These are phyloP conservation scores for Vesta saturnalis DNA, from an alignment of 2,888 invertebrate genomes.

Conservation along the genomic window DNA sequence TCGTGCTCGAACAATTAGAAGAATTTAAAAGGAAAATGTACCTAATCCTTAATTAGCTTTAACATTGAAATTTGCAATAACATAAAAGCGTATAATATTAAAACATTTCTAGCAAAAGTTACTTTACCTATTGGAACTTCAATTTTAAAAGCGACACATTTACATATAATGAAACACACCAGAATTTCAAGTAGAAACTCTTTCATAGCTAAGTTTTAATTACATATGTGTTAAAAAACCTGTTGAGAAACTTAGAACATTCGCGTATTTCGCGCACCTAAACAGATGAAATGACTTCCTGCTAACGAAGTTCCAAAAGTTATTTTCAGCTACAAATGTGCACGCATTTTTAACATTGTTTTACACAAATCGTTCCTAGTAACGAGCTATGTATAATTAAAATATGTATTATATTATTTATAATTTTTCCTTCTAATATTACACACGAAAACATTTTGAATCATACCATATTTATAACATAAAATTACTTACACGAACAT, in stretches of 20 bases:
- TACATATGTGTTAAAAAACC: not conserved
- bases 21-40: too few species aligned
- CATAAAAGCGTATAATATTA: too few species aligned
- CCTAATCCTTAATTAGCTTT: too few species aligned
- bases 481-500: too few species aligned
- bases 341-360: slow-evolving; percentile 33
- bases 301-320: slow-evolving; percentile 27
- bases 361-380: slow-evolving; percentile 5
- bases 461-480: too few species aligned
- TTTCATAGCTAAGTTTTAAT: not conserved
- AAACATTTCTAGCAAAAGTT: too few species aligned
- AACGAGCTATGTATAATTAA: not conserved
- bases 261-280: slow-evolving; percentile 18
- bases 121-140: slow-evolving; percentile 6
- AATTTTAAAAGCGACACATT: not conserved
- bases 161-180: not conserved
- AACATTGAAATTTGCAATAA: too few species aligned
- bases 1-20: too few species aligned
- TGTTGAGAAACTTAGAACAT: slow-evolving; percentile 9
- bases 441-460: too few species aligned
- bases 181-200: slow-evolving; percentile 5
- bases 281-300: slow-evolving; percentile 26
- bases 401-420: too few species aligned
- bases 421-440: too few species aligned
- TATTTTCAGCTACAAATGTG: slow-evolving; percentile 30